Conservation (phyloP, 2,888 invertebrate genomes). For the Biston stratarius region DNA sequence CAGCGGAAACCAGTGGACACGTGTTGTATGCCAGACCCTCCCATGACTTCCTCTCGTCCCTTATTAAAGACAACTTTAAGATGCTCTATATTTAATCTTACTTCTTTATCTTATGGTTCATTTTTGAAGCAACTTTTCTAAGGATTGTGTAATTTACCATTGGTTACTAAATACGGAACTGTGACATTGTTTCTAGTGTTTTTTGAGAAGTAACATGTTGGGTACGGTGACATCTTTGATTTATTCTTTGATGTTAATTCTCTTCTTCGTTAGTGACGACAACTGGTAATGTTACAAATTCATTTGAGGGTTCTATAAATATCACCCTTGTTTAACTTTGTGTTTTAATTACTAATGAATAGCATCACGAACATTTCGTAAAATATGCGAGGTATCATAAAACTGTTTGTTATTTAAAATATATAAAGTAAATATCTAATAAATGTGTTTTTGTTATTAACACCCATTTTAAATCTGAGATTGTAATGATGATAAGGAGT, state of each 20-base stretch:
- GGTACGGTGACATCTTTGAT: constrained; percentile 48
- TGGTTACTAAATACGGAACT: constrained; percentile 38
- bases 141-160: constrained; percentile 31
- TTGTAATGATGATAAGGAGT: too few relatives aligned
- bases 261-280: constrained; percentile 38
- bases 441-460: too few relatives aligned
- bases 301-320: constrained; percentile 25
- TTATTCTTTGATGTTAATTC: constrained; percentile 47
- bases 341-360: background rate
- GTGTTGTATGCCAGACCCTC: constrained; percentile 65
- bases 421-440: too few relatives aligned
- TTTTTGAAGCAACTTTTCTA: constrained; percentile 9
- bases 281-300: constrained; percentile 31
- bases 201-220: constrained; percentile 44
- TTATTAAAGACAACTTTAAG: constrained; percentile 56
- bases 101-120: constrained; percentile 22
- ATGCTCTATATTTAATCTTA: constrained; percentile 37
- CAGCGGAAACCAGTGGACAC: constrained; percentile 70
- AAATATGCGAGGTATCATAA: background rate
- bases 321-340: constrained; percentile 1
- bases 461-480: too few relatives aligned
- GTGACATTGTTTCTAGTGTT: constrained; percentile 44
- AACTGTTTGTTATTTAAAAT: too few relatives aligned
- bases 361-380: background rate
- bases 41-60: constrained; percentile 56